A percentile compares a stretch with the other conserved stretches of the same genome.
Conservation (phyloP, 2,888 invertebrate genomes). For the Bedellia somnulentella region DNA sequence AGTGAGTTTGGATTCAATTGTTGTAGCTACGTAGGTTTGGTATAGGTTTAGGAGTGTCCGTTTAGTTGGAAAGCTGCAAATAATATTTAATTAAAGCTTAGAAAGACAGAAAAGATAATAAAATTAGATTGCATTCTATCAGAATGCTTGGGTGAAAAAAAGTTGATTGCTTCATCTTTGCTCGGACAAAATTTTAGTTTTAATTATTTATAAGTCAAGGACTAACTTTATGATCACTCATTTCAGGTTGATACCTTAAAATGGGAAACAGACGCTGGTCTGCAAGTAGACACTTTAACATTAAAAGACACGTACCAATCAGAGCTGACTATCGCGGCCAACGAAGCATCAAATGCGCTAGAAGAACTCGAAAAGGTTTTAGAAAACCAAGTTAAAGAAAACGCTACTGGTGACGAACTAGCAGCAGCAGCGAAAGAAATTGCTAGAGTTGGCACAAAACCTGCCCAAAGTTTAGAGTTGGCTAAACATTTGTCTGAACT, state of each 20-base stretch:
- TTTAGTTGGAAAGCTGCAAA: no score
- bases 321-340: conserved; percentile 73
- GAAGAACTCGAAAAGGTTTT: conserved; percentile 65
- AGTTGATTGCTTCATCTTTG: no score
- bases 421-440: conserved; percentile 70
- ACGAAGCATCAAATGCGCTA: conserved; percentile 69
- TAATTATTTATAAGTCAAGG: no score
- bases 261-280: conserved; percentile 75
- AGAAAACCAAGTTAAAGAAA: conserved; percentile 29
- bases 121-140: no score
- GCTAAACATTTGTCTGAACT: conserved; percentile 78
- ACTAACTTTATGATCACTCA: no score
- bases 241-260: conserved; percentile 74
- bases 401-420: conserved; percentile 62
- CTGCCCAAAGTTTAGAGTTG: conserved; percentile 79
- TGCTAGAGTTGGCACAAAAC: conserved; percentile 74
- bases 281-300: conserved; percentile 84
- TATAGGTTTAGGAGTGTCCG: no score
- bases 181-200: no score
- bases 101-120: no score
- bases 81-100: no score
- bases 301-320: conserved; percentile 81
- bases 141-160: no score
- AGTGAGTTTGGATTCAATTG: conserved; percentile 17
- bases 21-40: no score